phyloP scores from a whole-genome alignment of 1,140 invertebrate species.

The Aphis gossypii region DNA sequence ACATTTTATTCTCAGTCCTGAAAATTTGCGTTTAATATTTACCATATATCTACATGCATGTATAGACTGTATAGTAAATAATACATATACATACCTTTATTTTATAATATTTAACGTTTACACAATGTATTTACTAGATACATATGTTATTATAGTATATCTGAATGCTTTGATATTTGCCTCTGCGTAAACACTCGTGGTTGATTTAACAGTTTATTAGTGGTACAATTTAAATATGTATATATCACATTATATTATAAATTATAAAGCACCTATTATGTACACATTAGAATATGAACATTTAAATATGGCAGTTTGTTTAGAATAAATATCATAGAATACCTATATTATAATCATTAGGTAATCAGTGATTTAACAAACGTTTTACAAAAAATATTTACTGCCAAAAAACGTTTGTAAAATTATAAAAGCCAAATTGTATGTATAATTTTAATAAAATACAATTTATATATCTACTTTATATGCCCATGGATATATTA shows the following conservation, averaged over 20 bases:
- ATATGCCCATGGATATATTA: too few relatives aligned
- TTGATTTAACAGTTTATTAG: constrained; percentile 17
- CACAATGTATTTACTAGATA: constrained; percentile 4
- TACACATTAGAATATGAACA: neutral
- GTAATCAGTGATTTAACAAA: neutral
- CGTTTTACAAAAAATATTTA: too few relatives aligned
- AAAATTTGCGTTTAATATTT: neutral
- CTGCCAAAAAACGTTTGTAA: too few relatives aligned
- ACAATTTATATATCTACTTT: too few relatives aligned
- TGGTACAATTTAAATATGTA: neutral
- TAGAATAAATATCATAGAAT: neutral
- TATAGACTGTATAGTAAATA: neutral
- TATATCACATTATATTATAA: neutral
- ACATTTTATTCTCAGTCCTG: neutral
- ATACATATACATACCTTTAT: neutral
- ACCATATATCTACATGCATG: neutral
- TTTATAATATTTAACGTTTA: neutral
- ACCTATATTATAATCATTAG: neutral
- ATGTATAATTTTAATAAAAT: too few relatives aligned
- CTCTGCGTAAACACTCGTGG: neutral
- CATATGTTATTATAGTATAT: neutral
- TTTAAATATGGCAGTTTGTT: too few relatives aligned
- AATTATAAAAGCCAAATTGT: too few relatives aligned
- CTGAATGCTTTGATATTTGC: neutral
- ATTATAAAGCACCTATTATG: neutral